Base-by-base conservation (phyloP, 64 coral and sea anemone genomes). In the Stylophora pistillata region DNA sequence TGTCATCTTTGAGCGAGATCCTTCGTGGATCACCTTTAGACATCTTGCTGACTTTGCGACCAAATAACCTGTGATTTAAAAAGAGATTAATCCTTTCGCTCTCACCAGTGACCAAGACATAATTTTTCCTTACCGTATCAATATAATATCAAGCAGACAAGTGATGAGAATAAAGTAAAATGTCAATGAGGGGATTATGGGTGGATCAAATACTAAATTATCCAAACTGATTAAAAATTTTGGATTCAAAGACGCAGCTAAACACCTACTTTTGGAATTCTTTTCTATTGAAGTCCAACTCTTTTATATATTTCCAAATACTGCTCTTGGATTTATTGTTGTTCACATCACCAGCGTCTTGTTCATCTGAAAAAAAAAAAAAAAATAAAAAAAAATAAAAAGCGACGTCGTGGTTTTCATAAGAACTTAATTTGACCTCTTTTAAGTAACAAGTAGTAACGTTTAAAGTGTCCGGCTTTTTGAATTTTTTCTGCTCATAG, bases 251-350 rank as follows among this genome's bases (percentile, higher is more conserved):
- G 25, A 13, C 18, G 64, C 14, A 16, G 47, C 33, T 6, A 14
- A 29, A 55, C 10, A 30, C 81, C 79, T 99, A 99, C 97, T 92
- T 99, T 90, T 94, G 88, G 73, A 99, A 99, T 53, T 99, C 93
- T 52, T 90, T 90, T 74, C 27, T 88, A 54, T 95, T 92, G 78
- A 99, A 93, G 21, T 93, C 90, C 33, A 91, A 78, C 64, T 99
- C 97, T 29, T 87, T 81, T 37, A 99, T 76, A 59, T 87, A 90
- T n/a, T 95, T 91, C 97, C 97, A 99, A 62, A 99, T 86, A 11
- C 21, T 73, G n/a, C 81, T 86, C 55, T 65, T 77, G 58, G 58
- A 58, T 70, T 73, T 73, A 52, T 77, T 74, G 13, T 93, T 89
- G 71, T 93, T 93, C 33, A 76, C 41, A 1, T 87, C 26, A 30